These are phyloP conservation scores for Melanotaenia boesemani DNA, from an alignment of 2,797 vertebrate species.

Conservation along the genomic window DNA sequence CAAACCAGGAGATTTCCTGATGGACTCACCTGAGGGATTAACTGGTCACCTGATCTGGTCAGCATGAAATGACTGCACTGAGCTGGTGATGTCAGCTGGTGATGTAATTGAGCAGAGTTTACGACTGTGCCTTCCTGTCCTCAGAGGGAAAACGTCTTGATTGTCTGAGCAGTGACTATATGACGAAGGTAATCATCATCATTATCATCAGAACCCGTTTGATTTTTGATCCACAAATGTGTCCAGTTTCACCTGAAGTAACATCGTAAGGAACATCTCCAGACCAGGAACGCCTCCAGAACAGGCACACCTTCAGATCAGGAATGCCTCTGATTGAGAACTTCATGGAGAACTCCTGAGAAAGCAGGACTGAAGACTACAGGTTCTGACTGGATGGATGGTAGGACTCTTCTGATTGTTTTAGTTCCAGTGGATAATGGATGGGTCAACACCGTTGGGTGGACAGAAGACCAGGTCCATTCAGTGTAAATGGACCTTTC, in stretches of 20 bases:
- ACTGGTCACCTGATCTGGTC: conserved; percentile 50
- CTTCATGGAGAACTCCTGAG: too few species aligned
- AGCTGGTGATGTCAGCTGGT: conserved; percentile 64
- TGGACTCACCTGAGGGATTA: conserved; percentile 68
- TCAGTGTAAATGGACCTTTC: neutral
- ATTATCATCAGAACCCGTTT: neutral
- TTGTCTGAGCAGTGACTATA: conserved; percentile 59
- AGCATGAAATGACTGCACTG: conserved; percentile 20
- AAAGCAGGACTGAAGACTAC: too few species aligned
- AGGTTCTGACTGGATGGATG: too few species aligned
- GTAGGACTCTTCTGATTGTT: neutral
- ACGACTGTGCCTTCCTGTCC: too few species aligned
- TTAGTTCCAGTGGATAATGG: too few species aligned
- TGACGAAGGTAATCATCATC: conserved; percentile 1
- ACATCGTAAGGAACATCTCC: too few species aligned
- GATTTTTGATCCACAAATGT: neutral
- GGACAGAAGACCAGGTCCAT: neutral
- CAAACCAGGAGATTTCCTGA: conserved; percentile 44
- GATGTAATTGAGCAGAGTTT: conserved; percentile 17
- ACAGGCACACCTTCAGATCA: too few species aligned
- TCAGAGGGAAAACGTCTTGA: conserved; percentile 23
- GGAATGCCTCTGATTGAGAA: too few species aligned
- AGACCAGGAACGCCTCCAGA: too few species aligned
- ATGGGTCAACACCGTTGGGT: neutral
- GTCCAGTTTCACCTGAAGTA: neutral